Conservation (phyloP, 2,888 invertebrate genomes). For the Hydraecia micacea region DNA sequence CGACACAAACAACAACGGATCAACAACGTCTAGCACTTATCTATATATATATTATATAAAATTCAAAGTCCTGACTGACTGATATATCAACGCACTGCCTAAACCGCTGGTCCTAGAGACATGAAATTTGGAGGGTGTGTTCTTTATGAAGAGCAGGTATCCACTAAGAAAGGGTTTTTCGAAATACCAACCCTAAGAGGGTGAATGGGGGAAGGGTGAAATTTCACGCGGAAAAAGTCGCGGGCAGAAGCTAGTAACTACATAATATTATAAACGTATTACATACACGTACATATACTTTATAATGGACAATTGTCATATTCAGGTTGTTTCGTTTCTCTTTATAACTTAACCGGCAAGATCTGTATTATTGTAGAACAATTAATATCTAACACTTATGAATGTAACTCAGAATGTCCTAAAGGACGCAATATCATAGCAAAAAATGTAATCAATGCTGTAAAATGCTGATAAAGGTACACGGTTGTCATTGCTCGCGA, state of each 20-base stretch:
- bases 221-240: too few species aligned
- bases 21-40: slow-evolving; percentile 32
- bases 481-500: not conserved
- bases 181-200: too few species aligned
- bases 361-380: slow-evolving; percentile 20
- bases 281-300: not conserved
- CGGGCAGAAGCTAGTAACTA: not conserved
- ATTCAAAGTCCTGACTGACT: too few species aligned
- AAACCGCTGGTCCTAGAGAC: too few species aligned
- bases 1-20: slow-evolving; percentile 39
- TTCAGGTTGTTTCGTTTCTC: slow-evolving; percentile 7
- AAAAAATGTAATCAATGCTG: not conserved
- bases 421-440: not conserved
- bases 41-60: too few species aligned
- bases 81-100: too few species aligned
- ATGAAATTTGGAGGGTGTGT: too few species aligned
- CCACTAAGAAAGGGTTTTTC: too few species aligned
- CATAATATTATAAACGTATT: slow-evolving; percentile 1
- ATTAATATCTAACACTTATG: slow-evolving; percentile 27
- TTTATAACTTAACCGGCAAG: slow-evolving; percentile 38
- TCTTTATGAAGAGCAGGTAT: too few species aligned
- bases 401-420: slow-evolving; percentile 9
- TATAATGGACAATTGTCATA: slow-evolving; percentile 1
- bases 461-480: slow-evolving; percentile 8
- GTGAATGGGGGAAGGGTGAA: too few species aligned